Evolutionary conservation across 2,888 invertebrate genomes (phyloP), one percentile per base, ranked within the genome.

Genomic region (Oscheius onirici): DNA sequence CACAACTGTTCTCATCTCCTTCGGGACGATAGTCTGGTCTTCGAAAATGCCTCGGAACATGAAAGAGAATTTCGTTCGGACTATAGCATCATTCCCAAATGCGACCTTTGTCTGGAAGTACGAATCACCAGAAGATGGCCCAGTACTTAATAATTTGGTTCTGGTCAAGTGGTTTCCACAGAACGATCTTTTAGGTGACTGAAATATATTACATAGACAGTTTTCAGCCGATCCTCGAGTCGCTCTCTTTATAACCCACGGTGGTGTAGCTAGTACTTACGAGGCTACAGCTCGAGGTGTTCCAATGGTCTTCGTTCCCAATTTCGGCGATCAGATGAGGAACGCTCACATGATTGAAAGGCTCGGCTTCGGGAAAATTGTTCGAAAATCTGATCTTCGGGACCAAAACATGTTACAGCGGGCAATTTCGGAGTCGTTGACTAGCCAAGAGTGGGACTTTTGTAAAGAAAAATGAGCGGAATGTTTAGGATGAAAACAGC

Each of bases 101-200:
- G 71, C 80, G 40, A 82, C 80, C 5, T 83, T 83, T 74, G 70
- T 83, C 22, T 82, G 76, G 78, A 83, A 83, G 51, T 80, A 79
- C 67, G 81, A 81, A 44, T 71, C 72, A 28, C 67, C 68, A 11
- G 75, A 80, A 44, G 66, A 70, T 0, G 52, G 66, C 0, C 24
- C 74, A 15, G 55, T 44, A 22, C 49, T 49, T 11, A 63, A 71
- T 15, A 78, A 78, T 46, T 69, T 78, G 13, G 58, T 71, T 15
- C 68, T 74, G 43, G 69, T 57, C 44, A 68, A 71, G 26, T 78
- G 78, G 78, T 58, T 89, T 52, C 89, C 89, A 5, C 89, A 89
- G 63, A 87, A 85, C 69, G 88, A 88, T 77, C 80, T 88, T 22
- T 75, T 89, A 26, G 76, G 78, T 78, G 41, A 60, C 6, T 8